Conservation (phyloP, 2,797 vertebrate genomes). For the Spondyliosoma cantharus region DNA sequence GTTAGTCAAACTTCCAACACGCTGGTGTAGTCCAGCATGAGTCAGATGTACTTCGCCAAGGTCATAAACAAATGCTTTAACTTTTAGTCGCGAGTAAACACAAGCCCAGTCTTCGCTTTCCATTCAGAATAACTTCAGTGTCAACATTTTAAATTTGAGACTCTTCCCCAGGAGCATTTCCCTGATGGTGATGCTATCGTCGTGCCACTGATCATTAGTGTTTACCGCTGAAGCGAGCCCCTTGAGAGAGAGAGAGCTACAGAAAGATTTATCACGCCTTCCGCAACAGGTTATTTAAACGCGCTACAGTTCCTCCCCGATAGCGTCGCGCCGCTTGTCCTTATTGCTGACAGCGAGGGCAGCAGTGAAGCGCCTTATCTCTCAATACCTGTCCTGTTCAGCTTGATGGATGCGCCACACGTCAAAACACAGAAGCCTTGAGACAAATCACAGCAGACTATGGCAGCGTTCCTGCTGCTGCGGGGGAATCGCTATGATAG, state of each 20-base stretch:
- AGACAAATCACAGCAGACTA: constrained; percentile 42
- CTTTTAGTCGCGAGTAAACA: neutral
- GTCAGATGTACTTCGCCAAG: neutral
- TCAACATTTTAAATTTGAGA: constrained; percentile 45
- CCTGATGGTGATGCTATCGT: neutral
- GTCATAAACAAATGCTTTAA: constrained; percentile 8
- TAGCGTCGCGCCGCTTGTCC: constrained; percentile 23
- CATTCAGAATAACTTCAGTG: constrained; percentile 1
- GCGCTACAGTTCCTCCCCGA: constrained; percentile 4
- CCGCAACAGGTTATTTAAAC: constrained; percentile 40
- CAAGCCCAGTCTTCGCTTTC: constrained; percentile 10
- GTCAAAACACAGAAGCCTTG: constrained; percentile 40
- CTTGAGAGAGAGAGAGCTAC: constrained; percentile 1
- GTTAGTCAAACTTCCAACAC: neutral
- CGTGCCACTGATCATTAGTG: constrained; percentile 26
- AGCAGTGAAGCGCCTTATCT: constrained; percentile 22
- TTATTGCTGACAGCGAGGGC: constrained; percentile 20
- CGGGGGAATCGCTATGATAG: neutral
- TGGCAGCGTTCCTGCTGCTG: neutral
- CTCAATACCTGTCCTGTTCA: constrained; percentile 25
- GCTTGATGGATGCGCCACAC: constrained; percentile 38
- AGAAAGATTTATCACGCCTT: constrained; percentile 16
- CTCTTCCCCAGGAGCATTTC: constrained; percentile 30
- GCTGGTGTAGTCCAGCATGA: neutral
- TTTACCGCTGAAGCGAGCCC: neutral